A percentile compares a stretch with the other conserved stretches of the same genome.
Evolutionary conservation across 2,113 vertebrate genomes (phyloP).

Genomic region (Hypomesus transpacificus): DNA sequence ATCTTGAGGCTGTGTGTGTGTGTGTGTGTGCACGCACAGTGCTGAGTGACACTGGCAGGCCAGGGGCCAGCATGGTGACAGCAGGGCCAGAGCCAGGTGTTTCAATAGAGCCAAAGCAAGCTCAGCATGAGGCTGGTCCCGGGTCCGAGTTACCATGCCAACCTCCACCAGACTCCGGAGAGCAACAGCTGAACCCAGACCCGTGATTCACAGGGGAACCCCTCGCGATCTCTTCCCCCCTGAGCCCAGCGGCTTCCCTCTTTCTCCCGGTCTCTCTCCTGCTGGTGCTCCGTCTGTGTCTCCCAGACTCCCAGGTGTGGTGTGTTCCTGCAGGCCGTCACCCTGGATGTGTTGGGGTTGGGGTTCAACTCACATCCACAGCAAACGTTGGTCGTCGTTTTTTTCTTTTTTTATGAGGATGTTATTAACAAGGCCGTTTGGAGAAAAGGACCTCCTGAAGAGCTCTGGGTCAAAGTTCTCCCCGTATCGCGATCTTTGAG

Average conservation of each 20-base stretch:
- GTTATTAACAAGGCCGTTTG: not conserved
- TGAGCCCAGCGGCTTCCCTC: not conserved
- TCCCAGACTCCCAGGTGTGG: too few relatives aligned
- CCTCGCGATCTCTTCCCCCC: not conserved
- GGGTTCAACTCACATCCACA: not conserved
- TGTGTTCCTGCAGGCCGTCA: too few relatives aligned
- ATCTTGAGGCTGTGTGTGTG: slow-evolving; percentile 3
- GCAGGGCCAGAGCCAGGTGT: slow-evolving; percentile 13
- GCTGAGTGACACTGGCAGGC: slow-evolving; percentile 44
- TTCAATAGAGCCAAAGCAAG: slow-evolving; percentile 43
- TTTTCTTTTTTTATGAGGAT: not conserved
- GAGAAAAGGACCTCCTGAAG: not conserved
- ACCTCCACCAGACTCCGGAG: slow-evolving; percentile 24
- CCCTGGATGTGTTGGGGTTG: too few relatives aligned
- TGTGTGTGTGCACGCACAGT: slow-evolving; percentile 16
- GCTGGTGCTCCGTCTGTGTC: not conserved
- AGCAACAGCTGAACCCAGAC: slow-evolving; percentile 28
- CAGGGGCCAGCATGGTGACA: slow-evolving; percentile 41
- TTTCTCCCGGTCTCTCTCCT: not conserved
- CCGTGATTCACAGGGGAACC: slow-evolving; percentile 6
- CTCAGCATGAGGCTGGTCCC: slow-evolving; percentile 39
- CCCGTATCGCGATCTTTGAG: too few relatives aligned
- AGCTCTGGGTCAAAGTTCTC: too few relatives aligned
- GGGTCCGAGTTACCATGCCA: slow-evolving; percentile 49
- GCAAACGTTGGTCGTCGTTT: not conserved